These are phyloP conservation scores for Caenorhabditis briggsae DNA, from an alignment of 1,140 invertebrate species.

Conservation along the genomic window DNA sequence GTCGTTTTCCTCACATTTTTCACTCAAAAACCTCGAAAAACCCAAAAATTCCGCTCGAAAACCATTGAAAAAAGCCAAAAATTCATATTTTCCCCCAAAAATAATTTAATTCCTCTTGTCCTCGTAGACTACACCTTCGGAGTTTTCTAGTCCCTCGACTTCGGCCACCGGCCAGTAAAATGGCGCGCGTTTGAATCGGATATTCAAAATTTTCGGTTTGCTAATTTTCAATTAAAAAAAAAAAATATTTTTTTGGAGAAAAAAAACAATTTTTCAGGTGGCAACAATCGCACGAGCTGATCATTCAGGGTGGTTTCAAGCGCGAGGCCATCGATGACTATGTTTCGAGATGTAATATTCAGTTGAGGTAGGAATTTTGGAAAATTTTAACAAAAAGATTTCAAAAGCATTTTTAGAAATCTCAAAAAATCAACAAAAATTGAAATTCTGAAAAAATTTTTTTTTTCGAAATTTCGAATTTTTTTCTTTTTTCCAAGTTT, in stretches of 20 bases:
- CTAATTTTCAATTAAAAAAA: not conserved
- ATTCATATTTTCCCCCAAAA: not conserved
- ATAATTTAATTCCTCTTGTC: not conserved
- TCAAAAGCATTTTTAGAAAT: too few relatives aligned
- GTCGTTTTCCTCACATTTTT: not conserved
- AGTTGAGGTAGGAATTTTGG: constrained; percentile 20
- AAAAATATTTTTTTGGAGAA: not conserved
- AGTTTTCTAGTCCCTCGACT: too few relatives aligned
- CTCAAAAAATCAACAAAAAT: too few relatives aligned
- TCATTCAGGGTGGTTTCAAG: constrained; percentile 50
- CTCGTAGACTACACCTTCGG: too few relatives aligned
- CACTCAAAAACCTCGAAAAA: not conserved
- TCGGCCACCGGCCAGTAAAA: too few relatives aligned
- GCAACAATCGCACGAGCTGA: constrained; percentile 5
- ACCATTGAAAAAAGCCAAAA: not conserved
- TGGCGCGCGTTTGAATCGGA: too few relatives aligned
- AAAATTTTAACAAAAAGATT: too few relatives aligned
- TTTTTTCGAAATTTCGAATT: not conserved
- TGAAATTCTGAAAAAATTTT: too few relatives aligned
- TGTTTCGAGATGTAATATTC: constrained; percentile 33
- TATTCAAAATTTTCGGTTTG: too few relatives aligned
- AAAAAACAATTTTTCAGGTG: not conserved
- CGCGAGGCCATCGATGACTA: constrained; percentile 22
- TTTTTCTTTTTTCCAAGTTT: not conserved
- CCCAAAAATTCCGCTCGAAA: not conserved